Conservation (phyloP, 2,888 invertebrate species). For the Ophion ellenae region DNA sequence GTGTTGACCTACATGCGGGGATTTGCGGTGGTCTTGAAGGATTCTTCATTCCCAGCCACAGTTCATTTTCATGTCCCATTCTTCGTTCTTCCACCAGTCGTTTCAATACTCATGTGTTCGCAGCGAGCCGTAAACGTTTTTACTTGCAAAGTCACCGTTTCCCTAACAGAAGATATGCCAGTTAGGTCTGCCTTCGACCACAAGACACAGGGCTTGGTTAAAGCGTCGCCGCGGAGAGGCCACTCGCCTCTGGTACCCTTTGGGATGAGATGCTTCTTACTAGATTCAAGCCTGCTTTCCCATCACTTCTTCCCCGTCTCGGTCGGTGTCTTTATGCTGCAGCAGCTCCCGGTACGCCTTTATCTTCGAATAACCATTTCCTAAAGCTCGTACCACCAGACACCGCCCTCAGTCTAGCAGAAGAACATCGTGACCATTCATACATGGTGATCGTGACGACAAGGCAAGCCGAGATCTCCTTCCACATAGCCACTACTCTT, state of each 20-base stretch:
- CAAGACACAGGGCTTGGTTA: conserved; percentile 45
- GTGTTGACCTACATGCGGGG: conserved; percentile 69
- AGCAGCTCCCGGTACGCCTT: conserved; percentile 53
- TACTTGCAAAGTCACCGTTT: conserved; percentile 76
- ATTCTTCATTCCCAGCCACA: conserved; percentile 15
- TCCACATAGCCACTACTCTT: conserved; percentile 52
- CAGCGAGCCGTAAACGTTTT: conserved; percentile 75
- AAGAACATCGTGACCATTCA: conserved; percentile 57
- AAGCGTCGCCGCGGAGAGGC: conserved; percentile 71
- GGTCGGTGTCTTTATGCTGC: conserved; percentile 48
- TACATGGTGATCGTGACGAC: conserved; percentile 50
- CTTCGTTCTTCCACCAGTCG: conserved; percentile 1
- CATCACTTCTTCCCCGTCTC: conserved; percentile 52
- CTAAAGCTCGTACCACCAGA: conserved; percentile 50
- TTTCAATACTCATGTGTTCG: conserved; percentile 57
- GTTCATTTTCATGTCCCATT: conserved; percentile 34
- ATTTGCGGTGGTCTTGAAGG: conserved; percentile 63
- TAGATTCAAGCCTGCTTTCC: conserved; percentile 64
- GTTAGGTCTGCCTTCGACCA: conserved; percentile 76
- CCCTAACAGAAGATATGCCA: conserved; percentile 80
- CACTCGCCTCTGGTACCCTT: conserved; percentile 81
- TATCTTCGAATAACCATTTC: conserved; percentile 63
- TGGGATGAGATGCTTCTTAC: conserved; percentile 74
- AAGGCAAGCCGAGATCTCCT: conserved; percentile 48
- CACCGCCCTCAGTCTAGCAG: conserved; percentile 29